Evolutionary conservation across 2,888 invertebrate genomes (phyloP).

Genomic region (Sinelater perroti): DNA sequence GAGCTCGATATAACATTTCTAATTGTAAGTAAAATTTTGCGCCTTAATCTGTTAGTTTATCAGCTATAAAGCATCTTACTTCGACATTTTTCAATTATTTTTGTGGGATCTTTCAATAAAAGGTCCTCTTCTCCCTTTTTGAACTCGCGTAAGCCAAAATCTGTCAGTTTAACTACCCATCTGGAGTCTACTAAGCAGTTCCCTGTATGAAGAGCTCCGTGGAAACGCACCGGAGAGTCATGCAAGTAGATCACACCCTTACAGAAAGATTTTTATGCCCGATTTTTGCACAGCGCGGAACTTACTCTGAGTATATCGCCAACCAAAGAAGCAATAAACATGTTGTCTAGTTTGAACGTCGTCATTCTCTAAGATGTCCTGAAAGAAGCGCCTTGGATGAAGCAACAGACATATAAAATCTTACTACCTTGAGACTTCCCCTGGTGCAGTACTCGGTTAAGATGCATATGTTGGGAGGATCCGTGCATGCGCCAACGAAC

Average conservation of each 20-base stretch:
- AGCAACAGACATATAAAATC: constrained; percentile 2
- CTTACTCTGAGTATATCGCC: constrained; percentile 93
- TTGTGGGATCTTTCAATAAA: constrained; percentile 65
- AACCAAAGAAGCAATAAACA: constrained; percentile 95
- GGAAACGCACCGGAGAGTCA: constrained; percentile 85
- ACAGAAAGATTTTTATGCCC: too few species aligned
- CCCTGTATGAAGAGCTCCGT: constrained; percentile 87
- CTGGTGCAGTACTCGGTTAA: constrained; percentile 89
- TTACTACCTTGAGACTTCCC: constrained; percentile 84
- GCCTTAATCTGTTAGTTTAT: not conserved
- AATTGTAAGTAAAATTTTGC: constrained; percentile 34
- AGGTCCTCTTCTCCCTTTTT: constrained; percentile 77
- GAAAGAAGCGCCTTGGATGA: constrained; percentile 38
- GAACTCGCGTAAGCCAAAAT: constrained; percentile 90
- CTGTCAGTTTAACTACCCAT: constrained; percentile 93
- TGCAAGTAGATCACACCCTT: constrained; percentile 92
- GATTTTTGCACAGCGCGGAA: too few species aligned
- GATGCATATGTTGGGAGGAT: constrained; percentile 89
- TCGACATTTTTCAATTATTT: constrained; percentile 73
- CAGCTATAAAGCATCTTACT: constrained; percentile 72
- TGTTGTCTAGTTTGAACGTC: constrained; percentile 94
- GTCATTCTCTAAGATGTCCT: constrained; percentile 94
- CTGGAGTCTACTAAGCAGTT: constrained; percentile 95
- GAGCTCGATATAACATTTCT: constrained; percentile 83
- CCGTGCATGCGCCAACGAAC: constrained; percentile 91